These are phyloP conservation scores for Parelbella ahira DNA, from an alignment of 2,888 invertebrate genomes.

Conservation along the genomic window DNA sequence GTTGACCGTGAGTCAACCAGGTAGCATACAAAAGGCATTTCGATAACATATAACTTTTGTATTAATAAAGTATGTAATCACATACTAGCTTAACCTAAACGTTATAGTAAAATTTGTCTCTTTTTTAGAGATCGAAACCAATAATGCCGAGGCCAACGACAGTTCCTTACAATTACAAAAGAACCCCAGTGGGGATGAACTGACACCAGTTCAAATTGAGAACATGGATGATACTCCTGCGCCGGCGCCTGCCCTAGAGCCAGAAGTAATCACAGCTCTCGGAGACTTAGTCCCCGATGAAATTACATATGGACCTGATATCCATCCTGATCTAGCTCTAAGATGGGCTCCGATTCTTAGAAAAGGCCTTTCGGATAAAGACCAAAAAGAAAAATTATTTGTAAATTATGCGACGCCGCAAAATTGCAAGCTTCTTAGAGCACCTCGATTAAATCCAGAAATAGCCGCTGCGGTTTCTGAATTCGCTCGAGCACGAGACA, in stretches of 20 bases:
- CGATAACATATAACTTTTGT: too few species aligned
- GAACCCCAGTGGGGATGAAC: too few species aligned
- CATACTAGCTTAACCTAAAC: too few species aligned
- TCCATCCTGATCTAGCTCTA: constrained; percentile 22
- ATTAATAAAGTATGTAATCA: too few species aligned
- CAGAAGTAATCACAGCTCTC: constrained; percentile 25
- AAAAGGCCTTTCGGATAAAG: constrained; percentile 28
- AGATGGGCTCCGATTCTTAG: constrained; percentile 26
- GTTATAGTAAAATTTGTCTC: too few species aligned
- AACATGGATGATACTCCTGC: not conserved
- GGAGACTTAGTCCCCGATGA: constrained; percentile 18
- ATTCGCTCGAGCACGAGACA: constrained; percentile 8
- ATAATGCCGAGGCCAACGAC: not conserved
- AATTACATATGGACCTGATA: constrained; percentile 24
- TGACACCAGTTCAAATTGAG: not conserved
- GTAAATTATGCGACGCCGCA: constrained; percentile 20
- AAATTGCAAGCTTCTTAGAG: constrained; percentile 5
- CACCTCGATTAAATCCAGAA: constrained; percentile 28
- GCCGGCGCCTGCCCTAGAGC: constrained; percentile 14
- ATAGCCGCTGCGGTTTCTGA: constrained; percentile 27
- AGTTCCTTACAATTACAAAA: too few species aligned
- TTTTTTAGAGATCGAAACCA: not conserved
- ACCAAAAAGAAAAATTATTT: constrained; percentile 22
- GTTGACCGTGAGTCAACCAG: constrained; percentile 1
- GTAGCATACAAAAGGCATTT: not conserved